Base-by-base conservation (phyloP, 2,797 vertebrate genomes). In the Cynopterus sphinx region DNA sequence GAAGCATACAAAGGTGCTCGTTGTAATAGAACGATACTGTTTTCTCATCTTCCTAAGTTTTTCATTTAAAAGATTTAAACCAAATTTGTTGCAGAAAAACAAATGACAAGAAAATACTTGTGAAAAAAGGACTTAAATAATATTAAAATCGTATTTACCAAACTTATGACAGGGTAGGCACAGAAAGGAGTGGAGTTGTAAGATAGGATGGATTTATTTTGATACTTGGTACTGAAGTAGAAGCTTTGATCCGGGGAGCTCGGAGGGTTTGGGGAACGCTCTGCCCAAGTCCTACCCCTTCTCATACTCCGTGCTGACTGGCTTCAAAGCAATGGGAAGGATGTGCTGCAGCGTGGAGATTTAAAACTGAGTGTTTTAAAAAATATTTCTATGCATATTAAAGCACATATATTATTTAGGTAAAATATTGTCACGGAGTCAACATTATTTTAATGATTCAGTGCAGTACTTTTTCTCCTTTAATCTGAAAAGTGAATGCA, bases 211-310 rank as follows among this genome's bases (percentile, higher is more conserved):
- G 63, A 51, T 94, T 92, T 57, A 70, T 93, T 53, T n/a, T 22
- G n/a, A 61, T 95, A 17, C 63, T 92, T 96, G 93, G 53, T 73
- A 83, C 85, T 89, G 71, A 92, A 90, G 43, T 68, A 93, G 39
- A 5, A 70, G 3, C 63, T 97, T 93, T 90, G 87, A 70, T 93
- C 71, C 86, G 67, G 88, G 73, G 26, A 78, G n/a, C 59, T 86
- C 53, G 36, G n/a, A 82, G 77, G 75, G 67, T 84, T 87, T 73
- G 9, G 53, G 68, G 53, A 28, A 70, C 21, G 6, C 59, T 93
- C 39, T 39, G 33, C 9, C 41, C 26, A 36, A 6, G 67, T 92
- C 51, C 41, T 65, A 24, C 19, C 59, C 39, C 46, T 36, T 65
- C 28, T 85, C 70, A 71, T 31, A 59, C 41, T 74, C 51, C 11